Evolutionary conservation across 2,113 vertebrate genomes (phyloP).

Genomic region (Lepus timidus): DNA sequence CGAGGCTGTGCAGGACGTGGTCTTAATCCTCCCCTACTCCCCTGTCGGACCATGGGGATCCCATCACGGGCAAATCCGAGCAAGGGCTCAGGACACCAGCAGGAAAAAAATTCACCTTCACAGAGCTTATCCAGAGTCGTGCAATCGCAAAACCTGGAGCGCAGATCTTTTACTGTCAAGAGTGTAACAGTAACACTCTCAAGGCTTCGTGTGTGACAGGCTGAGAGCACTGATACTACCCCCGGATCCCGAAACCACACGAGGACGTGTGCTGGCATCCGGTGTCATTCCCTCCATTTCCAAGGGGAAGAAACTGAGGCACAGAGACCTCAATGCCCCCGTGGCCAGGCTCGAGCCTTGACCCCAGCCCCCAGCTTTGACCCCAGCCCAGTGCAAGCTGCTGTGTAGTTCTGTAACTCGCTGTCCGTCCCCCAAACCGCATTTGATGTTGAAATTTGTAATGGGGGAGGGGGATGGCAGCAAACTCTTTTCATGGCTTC

Average conservation of each 20-base stretch:
- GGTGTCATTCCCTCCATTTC: neutral
- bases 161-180: conserved; percentile 36
- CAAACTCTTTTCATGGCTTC: neutral
- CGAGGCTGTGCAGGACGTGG: neutral
- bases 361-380: neutral
- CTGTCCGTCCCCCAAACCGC: neutral
- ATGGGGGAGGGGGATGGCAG: neutral
- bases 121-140: neutral
- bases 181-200: neutral
- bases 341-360: neutral
- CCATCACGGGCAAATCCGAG: neutral
- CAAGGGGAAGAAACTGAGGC: neutral
- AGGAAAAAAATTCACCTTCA: neutral
- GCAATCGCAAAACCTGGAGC: neutral
- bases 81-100: neutral
- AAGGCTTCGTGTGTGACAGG: neutral
- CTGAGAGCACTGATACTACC: neutral
- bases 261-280: neutral
- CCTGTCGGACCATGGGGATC: neutral
- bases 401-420: neutral
- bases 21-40: too few relatives aligned
- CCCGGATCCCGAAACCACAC: neutral
- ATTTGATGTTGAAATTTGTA: conserved; percentile 41
- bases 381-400: neutral
- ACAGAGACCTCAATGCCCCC: neutral